Evolutionary conservation across 2,888 invertebrate species (phyloP).

Genomic region (Netelia fuscicornis): DNA sequence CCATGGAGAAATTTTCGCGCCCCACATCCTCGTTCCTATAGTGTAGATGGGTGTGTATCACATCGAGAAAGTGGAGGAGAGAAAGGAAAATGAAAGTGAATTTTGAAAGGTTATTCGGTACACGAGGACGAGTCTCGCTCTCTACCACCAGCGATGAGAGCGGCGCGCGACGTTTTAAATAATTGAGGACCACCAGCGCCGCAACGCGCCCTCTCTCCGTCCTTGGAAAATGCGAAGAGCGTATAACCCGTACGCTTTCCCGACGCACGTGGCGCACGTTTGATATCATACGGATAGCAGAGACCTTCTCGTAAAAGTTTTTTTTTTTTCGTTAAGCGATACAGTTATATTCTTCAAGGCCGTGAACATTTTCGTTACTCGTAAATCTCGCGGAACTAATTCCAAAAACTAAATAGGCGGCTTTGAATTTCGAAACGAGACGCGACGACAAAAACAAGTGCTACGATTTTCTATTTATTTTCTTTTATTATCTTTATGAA

Average conservation of each 20-base stretch:
- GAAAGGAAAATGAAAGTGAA: conserved; percentile 78
- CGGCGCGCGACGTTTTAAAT: conserved; percentile 79
- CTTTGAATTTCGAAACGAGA: background rate
- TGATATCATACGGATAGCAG: conserved; percentile 39
- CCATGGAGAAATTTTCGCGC: conserved; percentile 47
- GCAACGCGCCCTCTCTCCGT: conserved; percentile 56
- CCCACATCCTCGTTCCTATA: conserved; percentile 32
- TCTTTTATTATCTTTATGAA: background rate
- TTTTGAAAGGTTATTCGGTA: conserved; percentile 78
- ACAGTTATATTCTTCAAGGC: conserved; percentile 1
- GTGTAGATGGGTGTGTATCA: conserved; percentile 27
- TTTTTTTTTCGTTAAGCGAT: conserved; percentile 2
- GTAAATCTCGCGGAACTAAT: conserved; percentile 10
- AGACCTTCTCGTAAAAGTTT: conserved; percentile 15
- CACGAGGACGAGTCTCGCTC: conserved; percentile 67
- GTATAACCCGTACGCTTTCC: conserved; percentile 24
- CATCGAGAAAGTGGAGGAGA: conserved; percentile 48
- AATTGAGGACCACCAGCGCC: conserved; percentile 74
- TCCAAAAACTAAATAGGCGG: background rate
- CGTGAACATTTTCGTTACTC: background rate
- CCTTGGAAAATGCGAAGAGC: conserved; percentile 26
- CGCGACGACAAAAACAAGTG: background rate
- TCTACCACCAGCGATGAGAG: conserved; percentile 58
- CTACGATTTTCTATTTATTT: background rate
- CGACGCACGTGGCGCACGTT: conserved; percentile 67